Evolutionary conservation across 1,140 invertebrate species (phyloP).

Genomic region (Campoletis sonorensis): DNA sequence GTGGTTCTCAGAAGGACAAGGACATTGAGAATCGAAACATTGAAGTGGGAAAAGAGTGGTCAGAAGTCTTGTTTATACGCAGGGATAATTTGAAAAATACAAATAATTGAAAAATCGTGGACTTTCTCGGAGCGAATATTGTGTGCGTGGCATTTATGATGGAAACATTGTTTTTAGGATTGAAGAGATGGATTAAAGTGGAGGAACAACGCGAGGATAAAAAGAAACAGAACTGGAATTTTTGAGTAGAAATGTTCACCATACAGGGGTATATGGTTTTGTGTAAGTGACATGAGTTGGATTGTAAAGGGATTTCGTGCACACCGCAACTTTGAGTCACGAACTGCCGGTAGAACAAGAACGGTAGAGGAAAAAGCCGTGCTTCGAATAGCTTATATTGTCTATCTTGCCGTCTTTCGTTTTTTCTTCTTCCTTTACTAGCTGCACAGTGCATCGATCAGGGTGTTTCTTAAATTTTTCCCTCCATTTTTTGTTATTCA

Average conservation of each 20-base stretch:
- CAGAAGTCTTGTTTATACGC: too few relatives aligned
- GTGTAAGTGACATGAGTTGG: constrained; percentile 43
- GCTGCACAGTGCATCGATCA: neutral
- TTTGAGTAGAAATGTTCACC: constrained; percentile 15
- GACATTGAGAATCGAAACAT: too few relatives aligned
- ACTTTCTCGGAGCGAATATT: too few relatives aligned
- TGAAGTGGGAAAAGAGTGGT: too few relatives aligned
- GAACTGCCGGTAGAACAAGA: constrained; percentile 37
- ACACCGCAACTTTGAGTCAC: constrained; percentile 50
- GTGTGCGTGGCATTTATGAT: too few relatives aligned
- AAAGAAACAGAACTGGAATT: neutral
- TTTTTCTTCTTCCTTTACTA: constrained; percentile 2
- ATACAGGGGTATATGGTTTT: too few relatives aligned
- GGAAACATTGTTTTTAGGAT: neutral
- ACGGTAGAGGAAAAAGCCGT: constrained; percentile 51
- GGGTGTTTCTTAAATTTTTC: neutral
- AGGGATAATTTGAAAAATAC: too few relatives aligned
- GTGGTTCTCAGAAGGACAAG: too few relatives aligned
- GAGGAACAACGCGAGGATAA: neutral
- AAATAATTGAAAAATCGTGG: too few relatives aligned
- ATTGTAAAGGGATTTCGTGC: neutral
- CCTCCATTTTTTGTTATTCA: neutral
- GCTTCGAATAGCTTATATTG: constrained; percentile 66
- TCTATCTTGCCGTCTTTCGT: constrained; percentile 43
- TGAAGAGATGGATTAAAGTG: constrained; percentile 7